phyloP scores from a whole-genome alignment of 2,888 invertebrate genomes.

The Corythucha ciliata region DNA sequence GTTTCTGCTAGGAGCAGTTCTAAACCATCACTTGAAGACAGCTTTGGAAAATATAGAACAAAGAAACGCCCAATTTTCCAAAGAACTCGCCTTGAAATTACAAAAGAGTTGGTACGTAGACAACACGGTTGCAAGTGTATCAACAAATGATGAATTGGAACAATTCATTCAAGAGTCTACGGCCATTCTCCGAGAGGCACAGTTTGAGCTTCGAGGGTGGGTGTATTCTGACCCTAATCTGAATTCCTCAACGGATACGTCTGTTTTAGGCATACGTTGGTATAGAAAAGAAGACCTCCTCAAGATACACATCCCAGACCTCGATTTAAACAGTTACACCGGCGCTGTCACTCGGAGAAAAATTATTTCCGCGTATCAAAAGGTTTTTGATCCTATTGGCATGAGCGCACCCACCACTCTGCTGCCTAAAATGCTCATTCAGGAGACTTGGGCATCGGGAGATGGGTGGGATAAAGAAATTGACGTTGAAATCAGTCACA shows the following conservation, averaged over 20 bases:
- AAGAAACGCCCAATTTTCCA: not conserved
- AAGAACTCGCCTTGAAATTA: not conserved
- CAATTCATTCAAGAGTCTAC: not conserved
- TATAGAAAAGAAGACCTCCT: conserved; percentile 5
- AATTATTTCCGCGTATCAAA: conserved; percentile 1
- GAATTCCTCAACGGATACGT: not conserved
- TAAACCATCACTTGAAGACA: conserved; percentile 17
- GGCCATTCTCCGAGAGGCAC: not conserved
- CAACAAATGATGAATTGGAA: not conserved
- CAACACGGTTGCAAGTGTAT: conserved; percentile 2
- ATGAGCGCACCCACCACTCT: conserved; percentile 30
- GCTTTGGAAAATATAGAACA: not conserved
- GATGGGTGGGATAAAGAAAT: conserved; percentile 13
- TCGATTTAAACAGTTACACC: not conserved
- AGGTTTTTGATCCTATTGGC: conserved; percentile 27
- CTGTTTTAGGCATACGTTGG: conserved; percentile 13
- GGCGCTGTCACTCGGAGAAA: not conserved
- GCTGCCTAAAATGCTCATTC: conserved; percentile 33
- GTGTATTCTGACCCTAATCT: conserved; percentile 5
- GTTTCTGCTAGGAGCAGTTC: conserved; percentile 21
- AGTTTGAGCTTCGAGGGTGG: conserved; percentile 15
- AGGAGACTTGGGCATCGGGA: conserved; percentile 23
- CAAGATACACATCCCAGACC: not conserved
- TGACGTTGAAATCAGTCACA: not conserved
- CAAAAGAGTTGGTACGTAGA: conserved; percentile 15